Conservation (phyloP, 1,140 invertebrate genomes). For the Euura saliciscinereae region DNA sequence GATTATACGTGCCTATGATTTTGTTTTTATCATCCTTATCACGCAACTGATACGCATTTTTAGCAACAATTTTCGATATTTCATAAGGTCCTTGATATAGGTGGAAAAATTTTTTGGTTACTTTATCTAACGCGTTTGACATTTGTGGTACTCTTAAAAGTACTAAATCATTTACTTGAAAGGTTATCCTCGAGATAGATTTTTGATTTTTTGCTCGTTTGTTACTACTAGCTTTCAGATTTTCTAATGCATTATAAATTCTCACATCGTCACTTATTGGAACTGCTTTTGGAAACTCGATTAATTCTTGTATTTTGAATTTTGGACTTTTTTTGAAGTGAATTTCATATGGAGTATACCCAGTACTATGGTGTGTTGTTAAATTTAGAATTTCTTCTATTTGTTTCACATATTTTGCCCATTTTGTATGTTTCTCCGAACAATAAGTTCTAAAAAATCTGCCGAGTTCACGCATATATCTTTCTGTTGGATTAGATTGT, state of each 20-base stretch:
- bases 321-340: background rate
- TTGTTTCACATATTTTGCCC: background rate
- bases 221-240: background rate
- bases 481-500: slow-evolving; percentile 1
- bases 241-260: background rate
- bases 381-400: background rate
- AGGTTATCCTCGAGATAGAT: background rate
- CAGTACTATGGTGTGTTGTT: background rate
- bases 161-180: background rate
- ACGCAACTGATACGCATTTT: background rate
- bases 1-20: background rate
- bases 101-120: background rate
- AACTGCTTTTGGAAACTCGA: background rate
- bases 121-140: background rate
- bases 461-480: background rate
- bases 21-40: background rate
- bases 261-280: background rate
- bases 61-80: background rate
- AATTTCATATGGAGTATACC: background rate
- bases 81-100: background rate
- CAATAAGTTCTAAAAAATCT: background rate
- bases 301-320: background rate
- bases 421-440: background rate
- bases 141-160: background rate
- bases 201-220: background rate